Base-by-base conservation (phyloP, 2,797 vertebrate genomes). In the Smutsia temminckii region DNA sequence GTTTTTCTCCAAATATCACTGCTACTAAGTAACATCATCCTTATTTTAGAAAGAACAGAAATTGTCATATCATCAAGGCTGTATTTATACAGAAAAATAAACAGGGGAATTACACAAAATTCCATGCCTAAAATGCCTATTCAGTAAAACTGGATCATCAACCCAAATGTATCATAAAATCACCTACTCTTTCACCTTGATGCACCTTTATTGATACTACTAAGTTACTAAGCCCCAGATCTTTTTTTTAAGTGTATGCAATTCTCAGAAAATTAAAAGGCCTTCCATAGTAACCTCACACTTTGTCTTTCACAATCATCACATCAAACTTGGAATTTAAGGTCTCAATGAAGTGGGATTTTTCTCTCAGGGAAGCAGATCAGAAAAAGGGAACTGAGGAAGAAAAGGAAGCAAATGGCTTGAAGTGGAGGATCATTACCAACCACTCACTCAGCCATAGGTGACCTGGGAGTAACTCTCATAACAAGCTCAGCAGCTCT, bases 1-100 rank as follows among this genome's bases (percentile, higher is more conserved):
- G 6, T 91, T 77, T 63, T 21, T 25, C 23, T 81, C 69, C 51
- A 53, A 59, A 53, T 42, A 59, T 71, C 23, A 61, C 61, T 23
- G 11, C 68, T 83, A 64, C 46, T 77, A 85, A 57, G 46, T 68
- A 83, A 51, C 12, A 49, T 21, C 57, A 59, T 27, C 2, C 21
- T 87, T 63, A 64, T 66, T 90, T 91, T 78, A 55, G 29, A 71
- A 78, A 90, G 34, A 63, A 80, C 5, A 89, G 55, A 88, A 95
- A 64, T 37, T 25, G 51, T 57, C 27, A 69, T 34, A 66, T 42
- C 23, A 74, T n/a, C 4, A 74, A 90, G 27, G 59, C 9, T 69
- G 14, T 21, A 25, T 74, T 85, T 89, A 53, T 53, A 78, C 8
- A 63, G 57, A 85, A 94, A 94, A 63, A 59, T 69, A 91, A 84